Base-by-base conservation (phyloP, 2,113 vertebrate genomes). In the Brachyhypopomus occidentalis region DNA sequence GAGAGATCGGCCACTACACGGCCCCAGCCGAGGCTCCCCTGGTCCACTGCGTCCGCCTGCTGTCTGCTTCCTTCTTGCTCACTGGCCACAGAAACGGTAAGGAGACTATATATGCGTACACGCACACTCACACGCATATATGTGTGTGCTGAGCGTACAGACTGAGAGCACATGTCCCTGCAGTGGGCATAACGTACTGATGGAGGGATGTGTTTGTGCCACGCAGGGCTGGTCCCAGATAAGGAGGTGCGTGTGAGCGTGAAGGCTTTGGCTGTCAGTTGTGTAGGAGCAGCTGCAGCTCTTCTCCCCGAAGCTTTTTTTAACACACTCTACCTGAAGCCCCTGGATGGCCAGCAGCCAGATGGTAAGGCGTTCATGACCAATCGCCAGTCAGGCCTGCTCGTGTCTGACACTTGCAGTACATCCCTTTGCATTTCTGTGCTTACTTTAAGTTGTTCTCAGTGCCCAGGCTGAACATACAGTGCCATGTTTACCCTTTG, bases 191-290 rank as follows among this genome's bases (percentile, higher is more conserved):
- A 9, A 2, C 45, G 45, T 14, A 14, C 12, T 52, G 45, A 52
- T 52, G 45, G 45, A 11, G 45, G 45, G 45, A 23, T 79, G 48
- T 66, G 14, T 60, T 30, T 81, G 7, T 72, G 20, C 38, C 64
- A 77, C 66, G 1, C 85, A 99, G 98, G 93, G 63, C 88, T 98
- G 89, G 96, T 97, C 82, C 96, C 95, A 0, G 98, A 99, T 85
- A 94, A 94, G 88, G 97, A 97, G 30, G 96, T 98, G 70, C 93
- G 97, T 70, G 98, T 99, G 82, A 99, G 98, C 0, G 97, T 99
- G 60, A 99, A 99, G 91, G 97, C 97, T 0, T 88, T 99, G 91
- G 97, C 98, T 0, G 92, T 99, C 83, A 96, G 97, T 86, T 99
- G 98, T 79, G 92, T 98, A 0, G 96, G 97, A 22, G 95, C 97